These are phyloP conservation scores for Eonycteris spelaea DNA, from an alignment of 2,113 vertebrate genomes.

Conservation along the genomic window DNA sequence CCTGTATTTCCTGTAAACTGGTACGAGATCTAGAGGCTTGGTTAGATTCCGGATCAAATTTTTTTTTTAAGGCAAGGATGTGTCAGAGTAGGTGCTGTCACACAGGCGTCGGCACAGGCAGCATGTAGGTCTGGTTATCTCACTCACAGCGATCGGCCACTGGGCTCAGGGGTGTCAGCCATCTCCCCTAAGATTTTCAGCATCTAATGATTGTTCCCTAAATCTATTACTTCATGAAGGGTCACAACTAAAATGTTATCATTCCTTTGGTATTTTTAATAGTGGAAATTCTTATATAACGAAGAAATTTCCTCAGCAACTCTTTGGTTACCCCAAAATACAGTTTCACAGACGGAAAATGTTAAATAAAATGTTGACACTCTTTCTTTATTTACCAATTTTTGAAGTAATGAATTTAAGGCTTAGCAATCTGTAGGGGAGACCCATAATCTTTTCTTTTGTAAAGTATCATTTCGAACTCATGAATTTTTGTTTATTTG, in stretches of 20 bases:
- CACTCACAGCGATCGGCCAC: fast-evolving
- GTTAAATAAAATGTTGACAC: not conserved
- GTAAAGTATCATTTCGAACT: not conserved
- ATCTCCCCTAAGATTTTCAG: not conserved
- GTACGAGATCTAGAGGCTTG: not conserved
- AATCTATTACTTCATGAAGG: not conserved
- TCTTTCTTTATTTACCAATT: not conserved
- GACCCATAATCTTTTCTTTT: not conserved
- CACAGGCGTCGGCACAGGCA: not conserved
- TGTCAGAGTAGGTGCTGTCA: not conserved
- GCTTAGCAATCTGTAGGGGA: not conserved
- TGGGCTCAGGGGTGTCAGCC: not conserved
- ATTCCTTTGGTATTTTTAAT: not conserved
- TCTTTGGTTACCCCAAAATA: not conserved
- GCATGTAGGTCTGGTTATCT: not conserved
- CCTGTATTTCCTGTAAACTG: not conserved
- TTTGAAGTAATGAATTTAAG: not conserved
- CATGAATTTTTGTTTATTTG: not conserved
- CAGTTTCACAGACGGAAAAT: not conserved
- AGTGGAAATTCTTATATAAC: not conserved
- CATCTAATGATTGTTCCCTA: not conserved
- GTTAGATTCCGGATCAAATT: not conserved
- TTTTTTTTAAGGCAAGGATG: not conserved
- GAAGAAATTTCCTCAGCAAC: not conserved
- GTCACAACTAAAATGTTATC: not conserved